phyloP scores from a whole-genome alignment of 2,888 invertebrate genomes.

The Mesorhabditis spiculigera region DNA sequence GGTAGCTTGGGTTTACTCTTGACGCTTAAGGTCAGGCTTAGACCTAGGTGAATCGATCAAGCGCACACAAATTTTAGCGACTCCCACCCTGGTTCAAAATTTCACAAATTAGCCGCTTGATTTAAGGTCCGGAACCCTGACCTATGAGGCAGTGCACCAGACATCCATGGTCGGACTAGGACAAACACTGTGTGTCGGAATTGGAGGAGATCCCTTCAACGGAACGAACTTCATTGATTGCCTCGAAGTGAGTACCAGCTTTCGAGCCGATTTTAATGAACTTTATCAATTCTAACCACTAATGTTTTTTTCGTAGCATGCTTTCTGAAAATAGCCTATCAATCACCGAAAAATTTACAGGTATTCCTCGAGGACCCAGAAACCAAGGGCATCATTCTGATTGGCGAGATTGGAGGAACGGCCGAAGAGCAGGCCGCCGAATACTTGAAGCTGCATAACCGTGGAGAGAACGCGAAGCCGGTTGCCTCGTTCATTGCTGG shows the following conservation, averaged over 20 bases:
- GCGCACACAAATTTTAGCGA: background rate
- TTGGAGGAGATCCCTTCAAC: slow-evolving; percentile 99
- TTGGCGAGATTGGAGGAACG: slow-evolving; percentile 97
- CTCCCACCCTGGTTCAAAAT: background rate
- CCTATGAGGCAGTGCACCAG: slow-evolving; percentile 98
- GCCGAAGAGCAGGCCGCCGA: slow-evolving; percentile 96
- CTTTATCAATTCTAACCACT: background rate
- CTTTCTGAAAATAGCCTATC: background rate
- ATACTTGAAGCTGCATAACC: slow-evolving; percentile 68
- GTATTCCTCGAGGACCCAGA: slow-evolving; percentile 70
- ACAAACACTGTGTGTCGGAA: slow-evolving; percentile 76
- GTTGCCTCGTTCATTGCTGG: slow-evolving; percentile 99
- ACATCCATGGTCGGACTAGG: slow-evolving; percentile 74
- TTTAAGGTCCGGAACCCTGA: slow-evolving; percentile 87
- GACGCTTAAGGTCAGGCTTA: too few relatives aligned
- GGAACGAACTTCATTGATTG: slow-evolving; percentile 97
- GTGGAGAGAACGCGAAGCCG: slow-evolving; percentile 74
- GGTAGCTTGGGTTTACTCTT: too few relatives aligned
- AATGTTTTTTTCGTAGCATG: background rate
- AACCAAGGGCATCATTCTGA: slow-evolving; percentile 83
- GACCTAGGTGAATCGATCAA: background rate
- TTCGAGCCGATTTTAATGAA: background rate
- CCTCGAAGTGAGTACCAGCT: slow-evolving; percentile 21
- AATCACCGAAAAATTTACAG: background rate
- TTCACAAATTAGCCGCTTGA: background rate